These are phyloP conservation scores for Meteorus sp. DNA, from an alignment of 1,140 invertebrate genomes.

Conservation along the genomic window DNA sequence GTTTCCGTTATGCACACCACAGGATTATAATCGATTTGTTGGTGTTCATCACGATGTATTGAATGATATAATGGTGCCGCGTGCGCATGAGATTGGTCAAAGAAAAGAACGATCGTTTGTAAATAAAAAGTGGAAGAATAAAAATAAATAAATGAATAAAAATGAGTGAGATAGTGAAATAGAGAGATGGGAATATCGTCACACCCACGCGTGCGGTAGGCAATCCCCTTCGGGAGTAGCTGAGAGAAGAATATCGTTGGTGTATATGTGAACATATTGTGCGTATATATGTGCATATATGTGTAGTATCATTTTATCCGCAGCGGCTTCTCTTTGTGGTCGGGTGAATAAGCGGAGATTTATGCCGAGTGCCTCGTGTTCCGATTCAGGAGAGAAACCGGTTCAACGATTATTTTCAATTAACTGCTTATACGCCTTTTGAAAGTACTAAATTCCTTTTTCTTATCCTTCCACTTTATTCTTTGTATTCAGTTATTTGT, in stretches of 20 bases:
- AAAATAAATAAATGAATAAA: slow-evolving; percentile 7
- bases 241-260: too few relatives aligned
- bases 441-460: slow-evolving; percentile 6
- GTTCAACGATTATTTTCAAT: slow-evolving; percentile 27
- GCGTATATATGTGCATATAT: background rate
- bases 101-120: too few relatives aligned
- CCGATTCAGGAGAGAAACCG: slow-evolving; percentile 23
- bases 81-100: background rate
- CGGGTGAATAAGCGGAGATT: slow-evolving; percentile 23
- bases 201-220: slow-evolving; percentile 16
- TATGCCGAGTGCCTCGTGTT: slow-evolving; percentile 10
- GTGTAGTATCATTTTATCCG: slow-evolving; percentile 23
- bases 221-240: background rate
- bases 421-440: slow-evolving; percentile 22
- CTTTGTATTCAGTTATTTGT: slow-evolving; percentile 6
- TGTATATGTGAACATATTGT: background rate
- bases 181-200: slow-evolving; percentile 12
- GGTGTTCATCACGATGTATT: slow-evolving; percentile 27
- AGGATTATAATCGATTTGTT: slow-evolving; percentile 25
- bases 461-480: slow-evolving; percentile 1
- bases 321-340: slow-evolving; percentile 12
- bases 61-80: slow-evolving; percentile 4
- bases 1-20: slow-evolving; percentile 1
- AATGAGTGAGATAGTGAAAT: background rate
- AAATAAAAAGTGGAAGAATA: background rate